These are phyloP conservation scores for Metellina segmentata DNA, from an alignment of 2,888 invertebrate species.

Conservation along the genomic window DNA sequence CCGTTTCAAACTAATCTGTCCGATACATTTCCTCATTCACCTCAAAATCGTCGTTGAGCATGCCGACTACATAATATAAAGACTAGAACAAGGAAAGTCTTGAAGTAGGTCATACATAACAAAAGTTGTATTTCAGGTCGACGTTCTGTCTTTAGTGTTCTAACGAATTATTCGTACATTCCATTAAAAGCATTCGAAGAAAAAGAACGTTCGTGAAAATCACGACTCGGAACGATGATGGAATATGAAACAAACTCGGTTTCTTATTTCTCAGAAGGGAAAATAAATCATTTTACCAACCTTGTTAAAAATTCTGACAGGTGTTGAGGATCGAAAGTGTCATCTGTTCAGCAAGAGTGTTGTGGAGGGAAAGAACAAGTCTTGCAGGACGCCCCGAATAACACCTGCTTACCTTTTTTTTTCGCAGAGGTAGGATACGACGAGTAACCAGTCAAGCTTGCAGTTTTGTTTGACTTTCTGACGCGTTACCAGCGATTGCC, in stretches of 20 bases:
- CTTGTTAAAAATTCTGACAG: background rate
- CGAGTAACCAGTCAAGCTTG: background rate
- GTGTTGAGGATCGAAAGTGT: background rate
- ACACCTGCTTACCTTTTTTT: constrained; percentile 5
- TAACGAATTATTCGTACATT: background rate
- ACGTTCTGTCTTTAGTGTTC: background rate
- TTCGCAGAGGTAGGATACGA: background rate
- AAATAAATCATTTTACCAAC: background rate
- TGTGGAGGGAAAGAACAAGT: constrained; percentile 9
- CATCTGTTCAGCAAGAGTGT: constrained; percentile 3
- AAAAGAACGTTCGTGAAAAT: background rate
- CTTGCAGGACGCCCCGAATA: background rate
- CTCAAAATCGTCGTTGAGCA: no score
- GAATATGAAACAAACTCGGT: background rate
- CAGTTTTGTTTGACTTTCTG: constrained; percentile 10
- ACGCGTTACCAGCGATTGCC: background rate
- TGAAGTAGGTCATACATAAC: background rate
- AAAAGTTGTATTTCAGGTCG: background rate
- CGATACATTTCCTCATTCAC: no score
- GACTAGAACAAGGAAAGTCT: background rate
- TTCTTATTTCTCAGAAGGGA: background rate
- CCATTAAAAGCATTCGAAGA: background rate
- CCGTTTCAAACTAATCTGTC: no score
- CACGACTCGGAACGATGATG: background rate
- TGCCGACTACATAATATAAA: no score